Evolutionary conservation across 2,888 invertebrate species (phyloP), one percentile per base, ranked within the genome.

Genomic region (Dendrolimus houi): DNA sequence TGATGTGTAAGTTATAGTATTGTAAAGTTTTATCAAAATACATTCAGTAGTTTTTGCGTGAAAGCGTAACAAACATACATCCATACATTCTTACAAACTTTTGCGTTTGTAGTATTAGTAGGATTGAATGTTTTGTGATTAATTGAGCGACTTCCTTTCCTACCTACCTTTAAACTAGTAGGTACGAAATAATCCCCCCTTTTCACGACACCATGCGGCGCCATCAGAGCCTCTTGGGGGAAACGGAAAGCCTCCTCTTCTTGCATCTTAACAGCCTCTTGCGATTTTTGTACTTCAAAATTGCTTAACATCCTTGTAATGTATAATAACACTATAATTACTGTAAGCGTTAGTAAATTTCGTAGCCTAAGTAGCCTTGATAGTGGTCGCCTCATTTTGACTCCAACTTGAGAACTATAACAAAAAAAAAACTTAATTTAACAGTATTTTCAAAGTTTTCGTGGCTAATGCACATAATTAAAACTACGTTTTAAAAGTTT

Each of bases 341-440:
- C n/a, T 2, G 82, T 82, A 9, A 86, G 54, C n/a, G 73, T 61
- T 1, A 82, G 12, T 1, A 88, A 73, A 60, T 83, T 86, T 1
- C 85, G 74, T 1, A 83, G 54, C 59, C 81, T 74, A 9, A 87
- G 60, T 6, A 85, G 60, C n/a, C 87, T 78, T 41, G 72, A 58
- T 10, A 77, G 55, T 56, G 74, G 69, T 2, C 86, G 71, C 58
- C 83, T 68, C 60, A 83, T 68, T 8, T 69, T 63, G 57, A 63
- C 59, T 69, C 70, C 72, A 40, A 55, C 66, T 57, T 66, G 59
- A 57, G 54, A 63, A 63, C 61, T 67, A 57, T 56, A 62, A 64
- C 17, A 54, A 54, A 42, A 41, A 47, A 56, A 59, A 8, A 17
- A 9, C 14, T 14, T 14, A 14, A 14, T 14, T 14, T 29, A 29